phyloP scores from a whole-genome alignment of 2,113 vertebrate genomes.

The Pedetes capensis region DNA sequence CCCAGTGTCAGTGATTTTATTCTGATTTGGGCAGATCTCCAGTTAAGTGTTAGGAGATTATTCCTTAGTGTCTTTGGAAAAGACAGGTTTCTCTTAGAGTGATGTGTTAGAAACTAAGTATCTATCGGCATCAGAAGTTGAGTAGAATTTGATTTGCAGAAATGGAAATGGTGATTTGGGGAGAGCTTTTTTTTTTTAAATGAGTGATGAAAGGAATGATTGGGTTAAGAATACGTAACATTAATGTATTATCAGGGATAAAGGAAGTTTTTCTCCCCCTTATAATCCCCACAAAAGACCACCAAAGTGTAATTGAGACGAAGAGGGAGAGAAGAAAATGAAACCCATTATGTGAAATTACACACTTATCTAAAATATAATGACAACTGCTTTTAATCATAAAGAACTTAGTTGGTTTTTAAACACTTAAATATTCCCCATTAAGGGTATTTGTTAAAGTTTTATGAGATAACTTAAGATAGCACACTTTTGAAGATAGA shows the following conservation, averaged over 20 bases:
- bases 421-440: background rate
- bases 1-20: too few relatives aligned
- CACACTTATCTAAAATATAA: background rate
- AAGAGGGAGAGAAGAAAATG: background rate
- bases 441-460: background rate
- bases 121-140: background rate
- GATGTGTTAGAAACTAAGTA: background rate
- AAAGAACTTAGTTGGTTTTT: constrained; percentile 26
- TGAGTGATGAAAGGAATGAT: background rate
- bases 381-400: background rate
- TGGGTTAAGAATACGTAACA: background rate
- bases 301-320: background rate
- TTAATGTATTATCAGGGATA: background rate
- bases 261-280: background rate
- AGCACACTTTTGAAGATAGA: background rate
- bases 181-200: too few relatives aligned
- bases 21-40: too few relatives aligned
- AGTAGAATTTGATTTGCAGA: background rate
- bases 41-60: background rate
- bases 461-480: background rate
- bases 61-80: background rate
- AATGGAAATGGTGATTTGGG: background rate
- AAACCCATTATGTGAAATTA: background rate
- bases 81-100: background rate
- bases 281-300: background rate